Conservation (phyloP, 2,797 vertebrate species). For the Numenius phaeopus region DNA sequence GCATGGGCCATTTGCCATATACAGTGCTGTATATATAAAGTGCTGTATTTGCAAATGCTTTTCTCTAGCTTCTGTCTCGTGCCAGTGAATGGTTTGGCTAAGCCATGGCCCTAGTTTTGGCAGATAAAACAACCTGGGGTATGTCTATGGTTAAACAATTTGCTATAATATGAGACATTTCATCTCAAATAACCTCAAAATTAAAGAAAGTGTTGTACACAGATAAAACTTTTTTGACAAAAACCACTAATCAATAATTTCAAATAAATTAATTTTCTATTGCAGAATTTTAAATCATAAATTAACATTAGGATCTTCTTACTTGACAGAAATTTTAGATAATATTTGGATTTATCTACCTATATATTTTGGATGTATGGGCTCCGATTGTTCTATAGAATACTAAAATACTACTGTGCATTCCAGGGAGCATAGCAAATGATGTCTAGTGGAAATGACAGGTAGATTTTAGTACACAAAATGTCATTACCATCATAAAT, state of each 20-base stretch:
- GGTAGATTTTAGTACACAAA: background rate
- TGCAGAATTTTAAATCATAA: background rate
- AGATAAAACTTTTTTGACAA: background rate
- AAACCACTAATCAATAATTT: background rate
- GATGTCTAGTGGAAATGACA: background rate
- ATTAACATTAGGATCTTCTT: background rate
- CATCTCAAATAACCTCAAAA: background rate
- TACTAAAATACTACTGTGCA: background rate
- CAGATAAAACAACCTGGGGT: background rate
- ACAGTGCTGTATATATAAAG: too few species aligned
- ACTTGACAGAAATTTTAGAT: background rate
- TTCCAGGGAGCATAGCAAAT: background rate
- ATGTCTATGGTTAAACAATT: background rate
- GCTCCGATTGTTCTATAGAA: background rate
- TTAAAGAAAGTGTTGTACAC: background rate
- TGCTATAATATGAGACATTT: background rate
- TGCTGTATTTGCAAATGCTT: background rate
- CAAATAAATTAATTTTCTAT: background rate
- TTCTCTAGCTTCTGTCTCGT: background rate
- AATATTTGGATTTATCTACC: background rate
- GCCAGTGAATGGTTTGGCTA: background rate
- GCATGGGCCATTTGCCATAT: background rate
- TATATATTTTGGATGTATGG: background rate
- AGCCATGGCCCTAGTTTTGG: background rate
- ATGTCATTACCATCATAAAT: background rate